Evolutionary conservation across 2,113 vertebrate genomes (phyloP), one percentile per base, ranked within the genome.

Genomic region (Acanthisitta chloris): DNA sequence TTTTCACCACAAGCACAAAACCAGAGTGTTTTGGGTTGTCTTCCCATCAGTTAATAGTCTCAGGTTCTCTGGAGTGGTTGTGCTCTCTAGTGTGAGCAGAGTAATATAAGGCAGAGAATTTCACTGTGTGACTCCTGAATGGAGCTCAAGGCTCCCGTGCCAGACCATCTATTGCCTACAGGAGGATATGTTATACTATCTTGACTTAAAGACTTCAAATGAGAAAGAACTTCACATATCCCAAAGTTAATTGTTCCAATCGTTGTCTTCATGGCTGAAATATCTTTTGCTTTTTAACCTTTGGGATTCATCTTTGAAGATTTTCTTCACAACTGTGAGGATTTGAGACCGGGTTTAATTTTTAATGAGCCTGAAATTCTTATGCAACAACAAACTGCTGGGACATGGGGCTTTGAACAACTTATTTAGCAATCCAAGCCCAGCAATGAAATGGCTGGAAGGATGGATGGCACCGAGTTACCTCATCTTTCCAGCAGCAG

Each of bases 301-400:
- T 69, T 34, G 25, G n/a, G 40, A 72, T 91, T 55, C 1, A 79
- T 71, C 46, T 84, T 66, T 51, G 40, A 81, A 55, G 31, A 16
- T 33, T 76, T 89, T 84, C 28, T 71, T 92, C 21, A 33, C 1
- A 4, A 8, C 9, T 52, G 21, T 33, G 48, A 76, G n/a, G 48
- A 57, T 49, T 74, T 65, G 70, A 91, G 45, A 67, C 23, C 14
- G 38, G 28, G 31, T 90, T 74, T 71, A 24, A 66, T 78, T 88
- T 92, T 81, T 71, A 48, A 85, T 34, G 26, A 85, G 18, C 36
- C 48, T 87, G 89, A 52, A 52, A 57, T 65, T 74, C 77, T 71
- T 52, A n/a, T 26, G 14, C 54, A 55, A 62, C 42, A 87, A 71
- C 36, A 52, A 58, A 20, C 40, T 82, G 45, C 40, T 52, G 29